Evolutionary conservation across 2,888 invertebrate species (phyloP).

Genomic region (Acanthococcus lagerstroemiae): DNA sequence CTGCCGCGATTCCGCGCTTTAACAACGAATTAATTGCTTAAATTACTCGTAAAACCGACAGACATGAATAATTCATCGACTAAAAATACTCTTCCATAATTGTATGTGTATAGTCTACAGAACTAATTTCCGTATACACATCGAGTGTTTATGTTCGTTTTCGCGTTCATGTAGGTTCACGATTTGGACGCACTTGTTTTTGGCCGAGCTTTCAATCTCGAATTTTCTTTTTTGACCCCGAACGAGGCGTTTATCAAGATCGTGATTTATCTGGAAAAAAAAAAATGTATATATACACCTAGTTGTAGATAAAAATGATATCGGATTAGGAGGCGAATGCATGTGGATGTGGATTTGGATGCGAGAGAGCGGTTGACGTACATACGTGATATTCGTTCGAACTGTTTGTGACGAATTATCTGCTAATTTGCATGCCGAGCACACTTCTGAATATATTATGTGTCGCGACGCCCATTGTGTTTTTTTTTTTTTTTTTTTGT

Average conservation of each 20-base stretch:
- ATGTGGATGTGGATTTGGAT: too few species aligned
- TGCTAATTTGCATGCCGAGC: conserved; percentile 34
- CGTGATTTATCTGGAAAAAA: too few species aligned
- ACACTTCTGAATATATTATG: conserved; percentile 33
- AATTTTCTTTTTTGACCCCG: too few species aligned
- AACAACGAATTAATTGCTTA: background rate
- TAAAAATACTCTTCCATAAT: background rate
- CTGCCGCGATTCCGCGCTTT: too few species aligned
- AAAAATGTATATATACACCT: too few species aligned
- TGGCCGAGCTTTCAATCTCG: too few species aligned
- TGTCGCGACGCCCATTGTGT: conserved; percentile 26
- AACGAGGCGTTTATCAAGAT: too few species aligned
- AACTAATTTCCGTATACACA: background rate
- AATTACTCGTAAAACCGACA: background rate
- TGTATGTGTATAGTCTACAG: background rate
- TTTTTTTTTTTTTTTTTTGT: conserved; percentile 17
- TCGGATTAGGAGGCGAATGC: too few species aligned
- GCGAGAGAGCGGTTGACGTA: background rate
- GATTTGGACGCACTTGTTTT: too few species aligned
- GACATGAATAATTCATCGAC: background rate
- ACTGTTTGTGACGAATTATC: conserved; percentile 30
- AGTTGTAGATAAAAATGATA: too few species aligned
- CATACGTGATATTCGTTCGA: conserved; percentile 23
- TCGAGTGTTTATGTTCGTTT: background rate
- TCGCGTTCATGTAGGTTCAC: too few species aligned